Percentiles rank a stretch among this genome's conserved stretches.
Evolutionary conservation across 2,113 vertebrate genomes (phyloP).

Genomic region (Hystrix brachyura): DNA sequence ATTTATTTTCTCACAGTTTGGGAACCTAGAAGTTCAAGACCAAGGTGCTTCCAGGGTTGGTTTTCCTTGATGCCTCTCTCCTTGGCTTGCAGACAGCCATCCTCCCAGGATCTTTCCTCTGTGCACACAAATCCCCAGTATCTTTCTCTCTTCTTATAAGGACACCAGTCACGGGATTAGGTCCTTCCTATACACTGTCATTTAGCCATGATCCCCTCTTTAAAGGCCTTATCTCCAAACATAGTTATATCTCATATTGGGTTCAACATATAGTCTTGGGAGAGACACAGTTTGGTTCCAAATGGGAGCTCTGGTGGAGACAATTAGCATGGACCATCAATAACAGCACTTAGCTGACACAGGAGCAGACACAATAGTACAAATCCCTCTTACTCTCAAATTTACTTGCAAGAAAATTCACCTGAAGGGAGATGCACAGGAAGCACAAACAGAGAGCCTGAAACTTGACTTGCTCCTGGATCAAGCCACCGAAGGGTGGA

Average conservation of each 20-base stretch:
- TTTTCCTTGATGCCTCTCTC: neutral
- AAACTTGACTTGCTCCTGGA: neutral
- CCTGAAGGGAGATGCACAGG: neutral
- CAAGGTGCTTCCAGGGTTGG: neutral
- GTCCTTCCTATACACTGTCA: neutral
- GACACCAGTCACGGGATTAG: neutral
- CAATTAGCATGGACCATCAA: neutral
- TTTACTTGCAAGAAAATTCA: neutral
- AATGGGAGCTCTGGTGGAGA: neutral
- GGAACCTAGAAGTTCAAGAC: neutral
- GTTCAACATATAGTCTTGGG: neutral
- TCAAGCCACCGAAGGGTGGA: neutral
- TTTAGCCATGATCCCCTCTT: neutral
- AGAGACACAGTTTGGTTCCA: neutral
- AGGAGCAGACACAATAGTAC: neutral
- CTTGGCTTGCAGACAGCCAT: neutral
- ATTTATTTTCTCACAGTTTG: neutral
- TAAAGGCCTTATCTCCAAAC: neutral
- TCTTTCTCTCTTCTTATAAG: neutral
- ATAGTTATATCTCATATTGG: neutral
- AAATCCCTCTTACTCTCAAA: neutral
- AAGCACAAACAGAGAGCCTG: neutral
- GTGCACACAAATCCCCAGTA: neutral
- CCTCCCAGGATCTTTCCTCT: neutral
- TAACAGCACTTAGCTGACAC: neutral